Percentiles rank a stretch among this genome's conserved stretches.
phyloP scores from a whole-genome alignment of 1,140 invertebrate genomes.

The Atta colombica region DNA sequence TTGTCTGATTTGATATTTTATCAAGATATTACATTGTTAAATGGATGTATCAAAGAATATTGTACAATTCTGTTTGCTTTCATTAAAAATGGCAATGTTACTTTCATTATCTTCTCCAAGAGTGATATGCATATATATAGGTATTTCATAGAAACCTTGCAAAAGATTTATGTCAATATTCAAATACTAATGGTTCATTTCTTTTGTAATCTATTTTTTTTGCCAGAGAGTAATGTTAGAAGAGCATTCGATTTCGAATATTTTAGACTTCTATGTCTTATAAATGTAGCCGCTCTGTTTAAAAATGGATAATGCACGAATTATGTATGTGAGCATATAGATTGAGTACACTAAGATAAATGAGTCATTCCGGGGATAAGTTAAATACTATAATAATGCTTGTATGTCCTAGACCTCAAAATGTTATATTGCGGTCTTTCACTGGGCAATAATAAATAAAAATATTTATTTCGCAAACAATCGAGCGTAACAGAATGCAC shows the following conservation, averaged over 20 bases:
- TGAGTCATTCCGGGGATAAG: neutral
- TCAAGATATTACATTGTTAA: constrained; percentile 47
- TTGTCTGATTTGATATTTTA: constrained; percentile 53
- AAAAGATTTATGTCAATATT: constrained; percentile 9
- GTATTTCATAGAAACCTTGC: constrained; percentile 23
- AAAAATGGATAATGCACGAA: neutral
- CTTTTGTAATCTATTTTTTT: neutral
- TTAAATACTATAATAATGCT: constrained; percentile 12
- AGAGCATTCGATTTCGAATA: constrained; percentile 51
- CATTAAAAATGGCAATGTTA: constrained; percentile 48
- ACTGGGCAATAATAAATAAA: constrained; percentile 35
- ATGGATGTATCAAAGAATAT: constrained; percentile 54
- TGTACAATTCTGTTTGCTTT: neutral
- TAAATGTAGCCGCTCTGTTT: neutral
- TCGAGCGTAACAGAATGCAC: constrained; percentile 76
- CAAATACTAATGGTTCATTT: neutral
- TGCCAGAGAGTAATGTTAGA: constrained; percentile 6
- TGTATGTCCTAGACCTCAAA: neutral
- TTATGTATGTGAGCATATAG: neutral
- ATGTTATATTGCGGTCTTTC: neutral
- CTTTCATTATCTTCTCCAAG: constrained; percentile 55
- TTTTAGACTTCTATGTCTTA: neutral
- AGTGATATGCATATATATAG: constrained; percentile 49
- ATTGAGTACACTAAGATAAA: constrained; percentile 33
- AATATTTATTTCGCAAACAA: constrained; percentile 72